Percentiles rank a stretch among this genome's conserved stretches.
phyloP scores from a whole-genome alignment of 2,888 invertebrate species.

The Eristalis tenax region DNA sequence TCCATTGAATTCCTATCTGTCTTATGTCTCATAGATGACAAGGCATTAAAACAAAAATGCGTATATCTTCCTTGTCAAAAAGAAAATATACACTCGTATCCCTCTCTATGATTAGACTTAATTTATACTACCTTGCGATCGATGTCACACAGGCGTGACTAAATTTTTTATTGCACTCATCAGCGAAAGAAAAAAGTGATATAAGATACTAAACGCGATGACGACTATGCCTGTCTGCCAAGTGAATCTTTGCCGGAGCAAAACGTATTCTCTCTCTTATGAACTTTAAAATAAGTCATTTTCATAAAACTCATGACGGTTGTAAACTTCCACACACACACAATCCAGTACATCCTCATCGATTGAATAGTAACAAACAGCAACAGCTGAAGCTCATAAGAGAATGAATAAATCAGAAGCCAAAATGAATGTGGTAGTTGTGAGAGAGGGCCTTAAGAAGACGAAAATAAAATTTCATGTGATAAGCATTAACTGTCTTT shows the following conservation, averaged over 20 bases:
- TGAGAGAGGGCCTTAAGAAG: slow-evolving; percentile 20
- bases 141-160: slow-evolving; percentile 47
- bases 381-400: background rate
- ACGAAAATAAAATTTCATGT: slow-evolving; percentile 1
- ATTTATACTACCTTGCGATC: slow-evolving; percentile 35
- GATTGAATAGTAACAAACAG: background rate
- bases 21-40: background rate
- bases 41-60: background rate
- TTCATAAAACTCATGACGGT: background rate
- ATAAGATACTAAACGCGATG: background rate
- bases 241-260: background rate
- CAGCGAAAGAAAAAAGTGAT: background rate
- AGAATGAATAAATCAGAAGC: slow-evolving; percentile 34
- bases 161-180: slow-evolving; percentile 25
- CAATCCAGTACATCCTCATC: background rate
- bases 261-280: background rate
- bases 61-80: slow-evolving; percentile 8
- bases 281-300: background rate
- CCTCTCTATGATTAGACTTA: slow-evolving; percentile 12
- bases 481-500: slow-evolving; percentile 23
- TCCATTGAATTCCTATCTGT: background rate
- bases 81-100: background rate
- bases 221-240: background rate
- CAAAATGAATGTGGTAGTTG: slow-evolving; percentile 13
- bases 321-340: background rate